phyloP scores from a whole-genome alignment of 92 coral and sea anemone genomes.

The Phymanthus crucifer region DNA sequence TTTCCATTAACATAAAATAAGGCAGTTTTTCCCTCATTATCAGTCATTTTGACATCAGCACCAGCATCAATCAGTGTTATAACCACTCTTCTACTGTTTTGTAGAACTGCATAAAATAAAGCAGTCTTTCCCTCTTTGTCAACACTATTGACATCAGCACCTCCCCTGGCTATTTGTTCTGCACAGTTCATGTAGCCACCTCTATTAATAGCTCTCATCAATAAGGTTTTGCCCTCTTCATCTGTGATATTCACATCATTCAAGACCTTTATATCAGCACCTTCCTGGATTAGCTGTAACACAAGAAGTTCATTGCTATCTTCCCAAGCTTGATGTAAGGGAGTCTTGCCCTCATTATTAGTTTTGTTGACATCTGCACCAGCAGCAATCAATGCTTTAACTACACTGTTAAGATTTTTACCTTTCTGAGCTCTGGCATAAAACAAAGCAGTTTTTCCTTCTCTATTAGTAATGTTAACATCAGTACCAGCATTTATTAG shows the following conservation, averaged over 20 bases:
- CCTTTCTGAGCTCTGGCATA: no score
- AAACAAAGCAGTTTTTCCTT: no score
- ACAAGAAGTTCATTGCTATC: not conserved
- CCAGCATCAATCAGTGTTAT: no score
- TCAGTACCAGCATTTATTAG: no score
- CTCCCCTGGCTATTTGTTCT: not conserved
- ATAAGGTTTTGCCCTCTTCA: not conserved
- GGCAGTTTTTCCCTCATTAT: no score
- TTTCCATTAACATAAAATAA: no score
- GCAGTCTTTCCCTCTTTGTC: no score
- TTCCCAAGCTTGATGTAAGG: not conserved
- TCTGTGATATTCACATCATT: not conserved
- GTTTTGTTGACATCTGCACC: not conserved
- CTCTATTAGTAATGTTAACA: no score
- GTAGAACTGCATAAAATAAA: not conserved
- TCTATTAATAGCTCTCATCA: not conserved
- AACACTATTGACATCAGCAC: conserved; percentile 19
- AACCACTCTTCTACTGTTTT: no score
- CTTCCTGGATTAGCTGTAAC: not conserved
- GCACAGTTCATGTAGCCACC: not conserved
- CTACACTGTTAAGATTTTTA: no score
- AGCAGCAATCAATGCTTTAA: not conserved
- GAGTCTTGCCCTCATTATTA: not conserved
- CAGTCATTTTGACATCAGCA: no score
- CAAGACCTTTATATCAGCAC: conserved; percentile 10